These are phyloP conservation scores for Aporrectodea caliginosa DNA, from an alignment of 1,140 invertebrate species.

Conservation along the genomic window DNA sequence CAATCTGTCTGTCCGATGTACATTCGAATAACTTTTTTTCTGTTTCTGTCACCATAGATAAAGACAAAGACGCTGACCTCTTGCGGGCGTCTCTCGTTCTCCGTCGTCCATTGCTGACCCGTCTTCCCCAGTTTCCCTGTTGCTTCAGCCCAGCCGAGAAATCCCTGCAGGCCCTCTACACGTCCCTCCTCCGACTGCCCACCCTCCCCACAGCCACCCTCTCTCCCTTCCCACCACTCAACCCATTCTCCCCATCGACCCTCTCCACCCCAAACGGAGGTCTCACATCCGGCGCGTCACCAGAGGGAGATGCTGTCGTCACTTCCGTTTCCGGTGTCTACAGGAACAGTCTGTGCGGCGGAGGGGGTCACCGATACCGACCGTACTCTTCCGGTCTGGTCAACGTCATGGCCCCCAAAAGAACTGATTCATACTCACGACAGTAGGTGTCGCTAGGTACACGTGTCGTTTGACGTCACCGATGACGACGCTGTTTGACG, in stretches of 20 bases:
- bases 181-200: background rate
- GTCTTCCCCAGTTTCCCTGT: background rate
- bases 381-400: too few species aligned
- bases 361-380: background rate
- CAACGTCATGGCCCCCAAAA: too few species aligned
- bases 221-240: background rate
- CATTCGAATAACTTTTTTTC: too few species aligned
- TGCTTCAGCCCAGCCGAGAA: background rate
- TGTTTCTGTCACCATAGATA: too few species aligned
- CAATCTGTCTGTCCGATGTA: too few species aligned
- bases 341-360: background rate
- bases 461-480: too few species aligned
- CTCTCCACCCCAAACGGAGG: background rate
- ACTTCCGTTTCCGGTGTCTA: background rate
- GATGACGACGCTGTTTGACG: too few species aligned
- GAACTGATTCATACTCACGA: too few species aligned
- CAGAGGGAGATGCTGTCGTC: background rate
- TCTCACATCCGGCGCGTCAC: background rate
- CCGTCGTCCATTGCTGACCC: background rate
- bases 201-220: background rate
- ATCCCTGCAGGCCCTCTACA: background rate
- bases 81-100: background rate
- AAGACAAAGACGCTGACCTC: background rate
- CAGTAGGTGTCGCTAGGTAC: too few species aligned
- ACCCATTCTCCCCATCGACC: background rate